Conservation (phyloP, 2,797 vertebrate genomes). For the Capromys pilorides region DNA sequence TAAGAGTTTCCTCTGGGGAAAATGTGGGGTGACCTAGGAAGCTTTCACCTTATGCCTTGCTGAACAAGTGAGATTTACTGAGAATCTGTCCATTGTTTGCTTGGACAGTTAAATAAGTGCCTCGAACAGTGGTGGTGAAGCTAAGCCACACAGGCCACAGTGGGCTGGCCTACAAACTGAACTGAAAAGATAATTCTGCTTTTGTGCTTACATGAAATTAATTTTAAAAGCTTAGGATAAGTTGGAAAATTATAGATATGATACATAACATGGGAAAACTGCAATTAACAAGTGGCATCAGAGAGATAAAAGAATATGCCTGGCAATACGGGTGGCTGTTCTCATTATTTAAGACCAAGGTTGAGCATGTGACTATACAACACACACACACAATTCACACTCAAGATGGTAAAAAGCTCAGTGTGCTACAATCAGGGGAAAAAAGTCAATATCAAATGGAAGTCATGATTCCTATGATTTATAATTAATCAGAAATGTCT, state of each 20-base stretch:
- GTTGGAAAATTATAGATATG: slow-evolving; percentile 4
- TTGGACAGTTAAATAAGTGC: not conserved
- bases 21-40: not conserved
- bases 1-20: not conserved
- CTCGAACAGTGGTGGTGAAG: not conserved
- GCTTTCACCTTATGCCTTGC: not conserved
- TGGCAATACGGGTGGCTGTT: not conserved
- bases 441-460: not conserved
- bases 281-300: not conserved
- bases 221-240: not conserved
- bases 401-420: not conserved
- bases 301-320: not conserved
- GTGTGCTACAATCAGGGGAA: not conserved
- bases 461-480: not conserved
- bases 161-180: not conserved
- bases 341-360: not conserved
- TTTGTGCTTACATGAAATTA: not conserved
- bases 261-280: not conserved
- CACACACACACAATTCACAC: not conserved
- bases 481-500: not conserved
- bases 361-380: not conserved
- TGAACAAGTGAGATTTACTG: not conserved
- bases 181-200: not conserved
- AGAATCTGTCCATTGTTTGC: not conserved
- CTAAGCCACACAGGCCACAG: not conserved